Evolutionary conservation across 2,888 invertebrate genomes (phyloP), one percentile per base, ranked within the genome.

Genomic region (Limenitis camilla): DNA sequence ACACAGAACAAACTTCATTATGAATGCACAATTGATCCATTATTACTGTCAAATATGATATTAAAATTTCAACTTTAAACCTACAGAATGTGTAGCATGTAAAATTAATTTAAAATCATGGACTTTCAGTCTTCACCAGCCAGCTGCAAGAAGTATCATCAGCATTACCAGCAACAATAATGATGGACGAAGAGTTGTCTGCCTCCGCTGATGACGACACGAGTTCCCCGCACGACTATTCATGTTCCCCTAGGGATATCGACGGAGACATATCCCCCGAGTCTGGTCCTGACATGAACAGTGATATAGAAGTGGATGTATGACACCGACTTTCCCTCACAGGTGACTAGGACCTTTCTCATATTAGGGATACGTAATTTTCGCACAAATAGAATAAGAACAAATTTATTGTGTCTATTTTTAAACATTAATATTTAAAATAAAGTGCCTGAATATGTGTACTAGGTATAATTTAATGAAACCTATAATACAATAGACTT

Each of bases 161-260:
- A 0, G 85, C 86, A 5, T 69, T 89, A 59, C 89, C 89, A 3
- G 87, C 88, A n/a, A 69, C 88, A 6, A 88, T 89, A 69, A 77
- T 89, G 76, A 88, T 89, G 85, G 88, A 88, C 47, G 88, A 88
- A 52, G 85, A 86, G 7, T 60, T 74, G 4, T 64, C 71, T 0
- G 72, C 67, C 0, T 84, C 84, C 0, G 71, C 75, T 0, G 83
- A 79, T 1, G 84, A 84, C 38, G 81, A 83, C 5, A 60, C 74
- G 41, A 81, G 78, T 48, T 85, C 85, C 0, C 82, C 84, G 0
- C 80, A 71, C 9, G 83, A 84, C 9, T 81, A 76, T 60, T 53
- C 66, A 19, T 62, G 66, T 19, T 77, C 77, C 0, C 76, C 78
- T 1, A 62, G 56, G 29, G 76, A 71, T 29, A 56, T 61, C 19